Evolutionary conservation across 2,113 vertebrate species (phyloP).

Genomic region (Tapirus terrestris): DNA sequence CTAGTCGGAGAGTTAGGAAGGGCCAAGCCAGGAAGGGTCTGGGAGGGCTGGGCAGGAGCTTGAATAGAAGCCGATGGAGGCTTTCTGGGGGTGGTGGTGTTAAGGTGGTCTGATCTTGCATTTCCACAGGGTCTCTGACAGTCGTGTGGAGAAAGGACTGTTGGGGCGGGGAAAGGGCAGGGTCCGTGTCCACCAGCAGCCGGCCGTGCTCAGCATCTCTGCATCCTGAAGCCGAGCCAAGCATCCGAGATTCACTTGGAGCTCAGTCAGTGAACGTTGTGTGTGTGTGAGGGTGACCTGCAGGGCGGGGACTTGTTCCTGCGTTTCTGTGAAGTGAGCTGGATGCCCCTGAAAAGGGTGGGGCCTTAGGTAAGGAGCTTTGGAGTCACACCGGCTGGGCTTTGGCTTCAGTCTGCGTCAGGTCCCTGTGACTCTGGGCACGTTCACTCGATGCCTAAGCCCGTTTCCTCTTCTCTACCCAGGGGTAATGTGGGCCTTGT

Average conservation of each 20-base stretch:
- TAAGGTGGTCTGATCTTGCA: background rate
- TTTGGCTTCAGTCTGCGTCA: accelerated
- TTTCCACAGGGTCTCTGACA: background rate
- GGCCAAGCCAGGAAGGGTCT: accelerated
- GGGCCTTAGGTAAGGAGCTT: background rate
- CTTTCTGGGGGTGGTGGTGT: background rate
- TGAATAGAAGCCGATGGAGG: background rate
- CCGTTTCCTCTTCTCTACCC: background rate
- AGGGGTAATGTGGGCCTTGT: accelerated
- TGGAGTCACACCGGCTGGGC: accelerated
- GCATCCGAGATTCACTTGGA: no score
- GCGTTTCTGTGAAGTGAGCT: background rate
- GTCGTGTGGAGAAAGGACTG: accelerated
- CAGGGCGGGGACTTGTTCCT: no score
- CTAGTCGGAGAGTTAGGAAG: background rate
- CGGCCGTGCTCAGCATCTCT: background rate
- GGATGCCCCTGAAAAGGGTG: background rate
- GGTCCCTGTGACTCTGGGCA: background rate
- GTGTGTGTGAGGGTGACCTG: background rate
- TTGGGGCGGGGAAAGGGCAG: background rate
- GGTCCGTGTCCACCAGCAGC: background rate
- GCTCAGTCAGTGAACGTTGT: no score
- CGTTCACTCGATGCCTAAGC: background rate
- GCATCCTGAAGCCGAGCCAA: no score
- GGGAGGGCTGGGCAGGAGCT: background rate